Base-by-base conservation (phyloP, 2,797 vertebrate genomes). In the Tauraco hartlaubi region DNA sequence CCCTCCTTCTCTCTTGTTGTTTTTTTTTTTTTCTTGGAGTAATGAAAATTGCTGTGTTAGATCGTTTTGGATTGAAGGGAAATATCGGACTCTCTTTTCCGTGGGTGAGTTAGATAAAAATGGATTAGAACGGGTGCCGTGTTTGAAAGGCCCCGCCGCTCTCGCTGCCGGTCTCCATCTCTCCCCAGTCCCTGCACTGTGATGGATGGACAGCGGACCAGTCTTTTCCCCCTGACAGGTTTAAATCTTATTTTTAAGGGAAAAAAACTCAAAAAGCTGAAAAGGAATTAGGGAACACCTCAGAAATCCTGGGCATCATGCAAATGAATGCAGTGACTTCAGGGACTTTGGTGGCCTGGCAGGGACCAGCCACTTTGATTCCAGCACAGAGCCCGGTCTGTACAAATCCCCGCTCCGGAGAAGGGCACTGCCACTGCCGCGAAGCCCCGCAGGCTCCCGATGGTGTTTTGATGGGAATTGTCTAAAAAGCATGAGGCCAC, bases 1-100 rank as follows among this genome's bases (percentile, higher is more conserved):
- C 35, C 35, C 35, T 9, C 35, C 35, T 35, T 35, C 35, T 35
- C 25, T 23, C 37, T 31, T 31, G 13, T 33, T 28, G 8, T 4
- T 8, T 0, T 3, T 67, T 84, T 67, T 85, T 92, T 96, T 97
- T 97, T 97, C 92, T 92, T 94, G 89, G 92, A 97, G 95, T 96
- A 94, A 95, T 96, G 96, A 97, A 98, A 98, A 98, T 94, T 97
- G 93, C 96, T 96, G 97, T 90, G 92, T 96, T 96, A 96, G 94
- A 97, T 97, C 19, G 0, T 97, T 98, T 97, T 74, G 81, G 91
- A 94, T 97, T 95, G 84, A 95, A 97, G 95, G 94, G 97, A 96
- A 97, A 95, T 97, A 97, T 88, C 62, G 23, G 80, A 43, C 95
- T 90, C 91, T 97, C 3, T 97, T 96, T 97, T 83, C 84, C 9